Percentiles rank a stretch among this genome's conserved stretches.
phyloP scores from a whole-genome alignment of 2,797 vertebrate species.

The Leptodactylus fallax region DNA sequence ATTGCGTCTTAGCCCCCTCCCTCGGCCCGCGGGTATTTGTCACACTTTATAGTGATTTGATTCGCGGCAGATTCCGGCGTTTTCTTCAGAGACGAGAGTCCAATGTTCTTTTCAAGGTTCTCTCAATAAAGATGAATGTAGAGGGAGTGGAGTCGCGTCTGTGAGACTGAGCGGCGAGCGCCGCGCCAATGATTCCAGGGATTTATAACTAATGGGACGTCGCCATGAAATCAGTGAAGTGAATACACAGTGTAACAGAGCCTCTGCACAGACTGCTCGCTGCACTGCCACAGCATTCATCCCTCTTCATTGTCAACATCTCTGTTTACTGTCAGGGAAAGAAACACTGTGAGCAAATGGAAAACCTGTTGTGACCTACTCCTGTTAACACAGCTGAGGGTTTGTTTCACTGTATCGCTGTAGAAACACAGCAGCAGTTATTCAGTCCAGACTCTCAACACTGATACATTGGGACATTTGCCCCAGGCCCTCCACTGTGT shows the following conservation, averaged over 20 bases:
- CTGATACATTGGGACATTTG: too few relatives aligned
- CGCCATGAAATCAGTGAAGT: neutral
- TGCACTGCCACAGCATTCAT: too few relatives aligned
- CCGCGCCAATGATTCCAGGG: neutral
- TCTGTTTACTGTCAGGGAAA: neutral
- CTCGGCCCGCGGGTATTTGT: neutral
- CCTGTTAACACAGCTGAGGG: neutral
- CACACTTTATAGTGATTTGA: too few relatives aligned
- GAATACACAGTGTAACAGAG: neutral
- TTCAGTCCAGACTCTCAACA: too few relatives aligned
- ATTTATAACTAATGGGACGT: conserved; percentile 8
- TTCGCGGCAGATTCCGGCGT: neutral
- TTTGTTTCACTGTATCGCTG: neutral
- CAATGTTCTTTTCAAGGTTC: conserved; percentile 41
- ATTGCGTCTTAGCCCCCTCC: too few relatives aligned
- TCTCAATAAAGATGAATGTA: conserved; percentile 27
- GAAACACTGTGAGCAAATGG: too few relatives aligned
- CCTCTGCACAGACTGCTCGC: neutral
- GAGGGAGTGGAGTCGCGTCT: neutral
- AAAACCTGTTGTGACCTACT: neutral
- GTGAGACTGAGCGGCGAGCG: neutral
- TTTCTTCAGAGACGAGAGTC: neutral
- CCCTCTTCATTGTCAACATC: too few relatives aligned
- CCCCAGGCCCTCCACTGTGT: too few relatives aligned
- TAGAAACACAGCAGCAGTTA: too few relatives aligned